These are phyloP conservation scores for Lacanobia oleracea DNA, from an alignment of 2,888 invertebrate species.

Conservation along the genomic window DNA sequence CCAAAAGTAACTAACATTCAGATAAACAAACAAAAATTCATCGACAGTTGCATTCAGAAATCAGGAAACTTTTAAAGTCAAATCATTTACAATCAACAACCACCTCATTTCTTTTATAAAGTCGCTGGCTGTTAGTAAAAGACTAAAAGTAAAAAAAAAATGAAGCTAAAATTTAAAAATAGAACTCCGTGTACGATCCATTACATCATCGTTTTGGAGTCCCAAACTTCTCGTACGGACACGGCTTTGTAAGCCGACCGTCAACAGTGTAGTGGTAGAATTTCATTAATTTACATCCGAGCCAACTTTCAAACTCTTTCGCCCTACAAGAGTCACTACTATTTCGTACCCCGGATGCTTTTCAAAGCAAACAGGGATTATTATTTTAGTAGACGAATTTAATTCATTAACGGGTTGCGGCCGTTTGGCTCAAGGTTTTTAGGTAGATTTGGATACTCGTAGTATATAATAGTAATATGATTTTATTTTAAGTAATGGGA, in stretches of 20 bases:
- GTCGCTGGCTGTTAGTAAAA: too few species aligned
- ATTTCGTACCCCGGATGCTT: constrained; percentile 70
- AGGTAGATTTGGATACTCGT: background rate
- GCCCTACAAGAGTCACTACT: constrained; percentile 73
- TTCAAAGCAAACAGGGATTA: constrained; percentile 53
- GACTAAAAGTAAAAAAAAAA: too few species aligned
- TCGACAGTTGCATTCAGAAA: too few species aligned
- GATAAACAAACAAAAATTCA: too few species aligned
- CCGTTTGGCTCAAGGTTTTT: background rate
- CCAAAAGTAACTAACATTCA: too few species aligned
- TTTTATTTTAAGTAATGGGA: background rate
- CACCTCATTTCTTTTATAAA: too few species aligned
- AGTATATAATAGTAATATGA: background rate
- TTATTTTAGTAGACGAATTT: constrained; percentile 35
- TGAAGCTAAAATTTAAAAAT: background rate
- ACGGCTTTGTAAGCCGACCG: constrained; percentile 75
- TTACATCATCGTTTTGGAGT: constrained; percentile 40
- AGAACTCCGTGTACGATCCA: constrained; percentile 34
- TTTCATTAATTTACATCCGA: constrained; percentile 87
- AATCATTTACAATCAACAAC: too few species aligned
- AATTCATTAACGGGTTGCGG: constrained; percentile 21
- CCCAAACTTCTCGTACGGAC: constrained; percentile 54
- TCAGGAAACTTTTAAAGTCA: too few species aligned
- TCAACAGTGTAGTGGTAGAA: constrained; percentile 70
- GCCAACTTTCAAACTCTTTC: constrained; percentile 74